Evolutionary conservation across 2,888 invertebrate species (phyloP), one percentile per base, ranked within the genome.

Genomic region (Gymnoscelis rufifasciata): DNA sequence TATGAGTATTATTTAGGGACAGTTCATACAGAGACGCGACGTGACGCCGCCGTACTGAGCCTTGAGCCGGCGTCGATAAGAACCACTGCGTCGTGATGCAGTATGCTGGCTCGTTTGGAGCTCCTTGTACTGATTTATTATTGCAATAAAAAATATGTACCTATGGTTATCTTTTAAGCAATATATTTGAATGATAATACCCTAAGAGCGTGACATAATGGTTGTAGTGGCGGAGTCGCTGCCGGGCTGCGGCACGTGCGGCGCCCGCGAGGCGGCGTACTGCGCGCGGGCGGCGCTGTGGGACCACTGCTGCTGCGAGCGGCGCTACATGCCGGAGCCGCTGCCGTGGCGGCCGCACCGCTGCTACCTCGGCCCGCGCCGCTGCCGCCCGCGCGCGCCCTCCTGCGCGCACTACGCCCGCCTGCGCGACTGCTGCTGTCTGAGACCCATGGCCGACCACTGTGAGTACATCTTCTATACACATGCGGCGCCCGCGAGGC

Each of bases 331-430:
- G 68, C 88, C 88, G 45, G 93, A 92, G 80, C 89, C 90, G 27
- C 90, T 93, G 68, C 91, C 90, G 13, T 93, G 91, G 83, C 88
- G 93, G 57, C 91, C 92, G 54, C 93, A 93, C 78, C 90, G 91
- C 1, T 93, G 93, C 78, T 92, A 90, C 76, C 66, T 91, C 61
- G 92, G 92, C 30, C 86, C 90, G 42, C 83, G 83, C 62, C 86
- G 90, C 60, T 93, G 92, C 74, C 78, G 81, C 56, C 89, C 92
- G 27, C 75, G 89, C 14, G 91, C 90, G 1, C 78, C 73, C 40
- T 90, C 92, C 78, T 93, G 93, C 76, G 90, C 88, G 30, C 89
- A 89, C 64, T 93, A 92, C 74, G 81, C 86, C 47, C 78, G 91
- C 47, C 73, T 93, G 36, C 78, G 91, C 30, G 90, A 90, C 66